A percentile compares a stretch with the other conserved stretches of the same genome.
phyloP scores from a whole-genome alignment of 2,797 vertebrate species.

The Epinephelus awoara region DNA sequence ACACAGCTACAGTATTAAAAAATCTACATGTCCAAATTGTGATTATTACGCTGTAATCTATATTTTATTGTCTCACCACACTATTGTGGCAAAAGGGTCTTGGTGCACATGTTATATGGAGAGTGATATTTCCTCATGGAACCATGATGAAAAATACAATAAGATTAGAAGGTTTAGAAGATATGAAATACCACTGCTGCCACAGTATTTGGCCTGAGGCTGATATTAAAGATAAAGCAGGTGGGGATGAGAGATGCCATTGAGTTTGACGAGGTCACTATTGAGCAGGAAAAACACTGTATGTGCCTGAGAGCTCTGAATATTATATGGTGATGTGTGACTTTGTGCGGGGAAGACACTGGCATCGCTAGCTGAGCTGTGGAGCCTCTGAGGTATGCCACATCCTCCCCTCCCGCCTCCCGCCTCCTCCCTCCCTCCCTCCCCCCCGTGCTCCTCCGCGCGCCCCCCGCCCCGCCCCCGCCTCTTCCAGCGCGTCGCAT shows the following conservation, averaged over 20 bases:
- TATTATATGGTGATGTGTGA: slow-evolving; percentile 57
- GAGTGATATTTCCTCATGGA: neutral
- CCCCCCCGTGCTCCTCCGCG: slow-evolving; percentile 25
- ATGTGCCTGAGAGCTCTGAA: slow-evolving; percentile 23
- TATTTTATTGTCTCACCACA: neutral
- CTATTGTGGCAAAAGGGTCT: neutral
- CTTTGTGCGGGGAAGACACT: slow-evolving; percentile 55
- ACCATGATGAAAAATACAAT: neutral
- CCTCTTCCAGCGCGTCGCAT: slow-evolving; percentile 77
- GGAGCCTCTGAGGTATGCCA: slow-evolving; percentile 61
- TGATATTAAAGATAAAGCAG: slow-evolving; percentile 21
- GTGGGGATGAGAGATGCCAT: neutral
- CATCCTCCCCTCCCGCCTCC: slow-evolving; percentile 29
- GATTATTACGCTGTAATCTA: no score
- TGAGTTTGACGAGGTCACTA: slow-evolving; percentile 47
- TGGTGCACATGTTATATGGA: neutral
- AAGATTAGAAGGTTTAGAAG: neutral
- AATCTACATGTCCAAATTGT: no score
- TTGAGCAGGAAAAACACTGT: slow-evolving; percentile 15
- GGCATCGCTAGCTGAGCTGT: slow-evolving; percentile 47
- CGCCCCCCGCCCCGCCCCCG: slow-evolving; percentile 59
- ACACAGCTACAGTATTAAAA: neutral
- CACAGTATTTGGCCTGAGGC: neutral
- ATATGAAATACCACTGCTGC: neutral
- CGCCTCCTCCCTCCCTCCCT: slow-evolving; percentile 7